Conservation (phyloP, 2,888 invertebrate genomes). For the Girardia tigrina region DNA sequence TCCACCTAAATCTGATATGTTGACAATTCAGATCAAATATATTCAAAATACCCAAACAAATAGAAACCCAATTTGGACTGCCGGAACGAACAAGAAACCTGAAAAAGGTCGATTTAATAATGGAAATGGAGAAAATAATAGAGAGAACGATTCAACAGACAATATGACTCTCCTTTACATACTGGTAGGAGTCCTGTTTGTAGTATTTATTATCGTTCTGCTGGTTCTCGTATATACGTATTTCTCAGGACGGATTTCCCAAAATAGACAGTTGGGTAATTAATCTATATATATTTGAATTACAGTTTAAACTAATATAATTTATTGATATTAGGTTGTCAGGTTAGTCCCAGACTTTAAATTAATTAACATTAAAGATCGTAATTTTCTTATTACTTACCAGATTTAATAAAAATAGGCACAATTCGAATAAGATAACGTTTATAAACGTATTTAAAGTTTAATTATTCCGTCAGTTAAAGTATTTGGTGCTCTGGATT, state of each 20-base stretch:
- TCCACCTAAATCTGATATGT: not conserved
- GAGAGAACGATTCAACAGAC: not conserved
- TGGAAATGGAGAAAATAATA: not conserved
- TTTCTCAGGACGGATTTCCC: not conserved
- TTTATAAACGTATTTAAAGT: too few species aligned
- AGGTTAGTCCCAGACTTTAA: too few species aligned
- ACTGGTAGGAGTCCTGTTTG: not conserved
- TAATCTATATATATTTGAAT: too few species aligned
- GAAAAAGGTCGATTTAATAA: not conserved
- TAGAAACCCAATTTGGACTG: not conserved
- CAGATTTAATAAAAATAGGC: too few species aligned
- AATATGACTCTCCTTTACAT: constrained; percentile 24
- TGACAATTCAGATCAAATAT: not conserved
- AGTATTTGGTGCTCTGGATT: too few species aligned
- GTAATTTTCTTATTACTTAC: too few species aligned
- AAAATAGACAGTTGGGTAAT: not conserved
- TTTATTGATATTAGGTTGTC: too few species aligned
- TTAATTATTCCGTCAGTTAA: too few species aligned
- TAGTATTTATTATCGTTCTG: constrained; percentile 26
- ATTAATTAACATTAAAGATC: too few species aligned
- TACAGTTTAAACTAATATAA: too few species aligned
- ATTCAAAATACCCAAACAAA: not conserved
- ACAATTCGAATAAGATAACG: too few species aligned
- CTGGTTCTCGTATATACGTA: constrained; percentile 14
- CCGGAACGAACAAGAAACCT: not conserved